Conservation (phyloP, 2,113 vertebrate species). For the Psilopsiagon aymara region DNA sequence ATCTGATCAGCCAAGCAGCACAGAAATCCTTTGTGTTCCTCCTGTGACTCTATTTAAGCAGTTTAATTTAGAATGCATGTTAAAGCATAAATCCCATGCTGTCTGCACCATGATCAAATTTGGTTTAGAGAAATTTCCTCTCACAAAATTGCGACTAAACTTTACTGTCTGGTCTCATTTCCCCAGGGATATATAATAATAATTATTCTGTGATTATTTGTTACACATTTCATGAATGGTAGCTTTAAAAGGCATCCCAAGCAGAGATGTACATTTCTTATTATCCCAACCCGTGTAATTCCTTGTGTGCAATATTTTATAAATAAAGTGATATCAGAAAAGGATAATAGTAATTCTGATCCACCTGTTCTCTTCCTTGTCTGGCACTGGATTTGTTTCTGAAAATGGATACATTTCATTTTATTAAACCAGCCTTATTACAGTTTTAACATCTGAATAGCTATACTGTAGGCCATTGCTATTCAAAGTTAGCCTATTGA, state of each 20-base stretch:
- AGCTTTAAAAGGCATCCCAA: background rate
- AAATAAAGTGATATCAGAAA: slow-evolving; percentile 7
- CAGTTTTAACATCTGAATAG: background rate
- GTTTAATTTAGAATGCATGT: background rate
- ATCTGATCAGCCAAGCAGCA: background rate
- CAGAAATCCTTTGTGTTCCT: background rate
- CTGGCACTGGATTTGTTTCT: background rate
- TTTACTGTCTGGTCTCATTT: background rate
- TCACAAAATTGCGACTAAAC: background rate
- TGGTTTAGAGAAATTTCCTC: background rate
- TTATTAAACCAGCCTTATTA: background rate
- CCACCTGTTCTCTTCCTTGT: background rate
- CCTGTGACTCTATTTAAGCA: background rate
- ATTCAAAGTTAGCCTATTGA: background rate
- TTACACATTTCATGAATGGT: background rate
- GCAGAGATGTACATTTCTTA: background rate
- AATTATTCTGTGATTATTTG: background rate
- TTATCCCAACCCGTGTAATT: background rate
- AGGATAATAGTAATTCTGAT: background rate
- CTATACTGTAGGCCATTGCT: background rate
- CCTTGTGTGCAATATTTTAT: slow-evolving; percentile 38
- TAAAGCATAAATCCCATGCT: background rate
- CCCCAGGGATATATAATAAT: background rate
- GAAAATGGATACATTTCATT: background rate
- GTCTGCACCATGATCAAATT: background rate